phyloP scores from a whole-genome alignment of 2,888 invertebrate genomes.

The Hirtodrosophila alboralis region DNA sequence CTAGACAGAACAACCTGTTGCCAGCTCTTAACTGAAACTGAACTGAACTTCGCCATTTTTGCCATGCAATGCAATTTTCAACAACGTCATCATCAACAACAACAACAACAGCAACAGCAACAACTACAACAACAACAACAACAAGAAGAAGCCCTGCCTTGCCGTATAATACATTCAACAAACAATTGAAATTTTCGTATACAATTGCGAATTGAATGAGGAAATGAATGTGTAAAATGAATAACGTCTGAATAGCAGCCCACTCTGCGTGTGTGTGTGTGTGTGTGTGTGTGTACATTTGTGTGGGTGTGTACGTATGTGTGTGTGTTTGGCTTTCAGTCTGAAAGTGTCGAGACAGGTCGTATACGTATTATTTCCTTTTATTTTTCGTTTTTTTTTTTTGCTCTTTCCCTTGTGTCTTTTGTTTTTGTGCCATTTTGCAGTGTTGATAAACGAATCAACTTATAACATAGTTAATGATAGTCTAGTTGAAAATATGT shows the following conservation, averaged over 20 bases:
- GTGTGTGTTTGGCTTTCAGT: conserved; percentile 30
- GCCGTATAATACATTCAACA: conserved; percentile 75
- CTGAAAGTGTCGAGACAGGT: conserved; percentile 67
- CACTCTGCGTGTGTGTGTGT: conserved; percentile 11
- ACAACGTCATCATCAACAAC: conserved; percentile 71
- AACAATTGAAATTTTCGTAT: conserved; percentile 80
- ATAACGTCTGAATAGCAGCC: conserved; percentile 73
- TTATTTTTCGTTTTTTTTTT: conserved; percentile 35
- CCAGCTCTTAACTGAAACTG: conserved; percentile 57
- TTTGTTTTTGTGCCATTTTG: conserved; percentile 28
- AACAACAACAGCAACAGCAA: conserved; percentile 31
- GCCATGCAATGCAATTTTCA: conserved; percentile 77
- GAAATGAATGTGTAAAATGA: conserved; percentile 80
- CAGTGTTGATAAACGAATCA: conserved; percentile 66
- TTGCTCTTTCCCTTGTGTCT: conserved; percentile 20
- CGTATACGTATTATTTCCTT: conserved; percentile 65
- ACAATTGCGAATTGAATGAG: conserved; percentile 80
- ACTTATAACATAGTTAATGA: conserved; percentile 62
- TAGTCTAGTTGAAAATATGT: conserved; percentile 52
- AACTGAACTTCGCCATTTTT: conserved; percentile 70
- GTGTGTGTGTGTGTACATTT: not conserved
- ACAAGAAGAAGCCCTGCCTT: conserved; percentile 28
- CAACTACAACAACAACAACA: conserved; percentile 20
- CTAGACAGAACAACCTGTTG: conserved; percentile 70
- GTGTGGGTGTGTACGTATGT: conserved; percentile 11